Evolutionary conservation across 2,888 invertebrate species (phyloP), one percentile per base, ranked within the genome.

Genomic region (Ommatoiulus sabulosus): DNA sequence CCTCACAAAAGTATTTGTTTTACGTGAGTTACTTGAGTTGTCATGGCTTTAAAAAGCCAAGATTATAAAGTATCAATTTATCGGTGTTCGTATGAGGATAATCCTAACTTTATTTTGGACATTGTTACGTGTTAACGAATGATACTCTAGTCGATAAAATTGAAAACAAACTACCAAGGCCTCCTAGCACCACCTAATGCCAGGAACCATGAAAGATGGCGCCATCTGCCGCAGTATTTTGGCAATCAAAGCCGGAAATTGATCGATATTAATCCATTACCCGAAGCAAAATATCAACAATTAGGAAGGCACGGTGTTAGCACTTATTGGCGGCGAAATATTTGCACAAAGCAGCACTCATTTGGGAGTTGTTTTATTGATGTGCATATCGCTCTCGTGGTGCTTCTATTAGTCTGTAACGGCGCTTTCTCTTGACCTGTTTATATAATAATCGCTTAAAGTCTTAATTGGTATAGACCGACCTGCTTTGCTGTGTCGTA

Each of bases 231-330:
- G 80, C 35, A 15, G 35, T 80, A 35, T 35, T 80, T 80, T 80
- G 12, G 35, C 80, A 80, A 80, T 80, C 80, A 35, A 80, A 35
- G 12, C 12, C 35, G 15, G 80, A 35, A 43, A 80, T 35, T 35
- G 80, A 80, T 80, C 80, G 35, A 80, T 80, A 80, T 35, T 43
- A 80, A 80, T 80, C 80, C 80, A 80, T 80, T 80, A 80, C 80
- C 15, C 35, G 80, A 35, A 80, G 80, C 80, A 2, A 80, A 35
- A 35, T 80, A 80, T 80, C 35, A 80, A 35, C 80, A 80, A 80
- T 80, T 80, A 80, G 15, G 35, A 80, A 80, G 24, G 35, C 12
- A 35, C 15, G 80, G 35, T 12, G 80, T 80, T 80, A 15, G 35
- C 35, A 35, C 80, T 24, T 43, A 80, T 80, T 80, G 80, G 80